Evolutionary conservation across 1,140 invertebrate genomes (phyloP).

Genomic region (Zelostemma sp.): DNA sequence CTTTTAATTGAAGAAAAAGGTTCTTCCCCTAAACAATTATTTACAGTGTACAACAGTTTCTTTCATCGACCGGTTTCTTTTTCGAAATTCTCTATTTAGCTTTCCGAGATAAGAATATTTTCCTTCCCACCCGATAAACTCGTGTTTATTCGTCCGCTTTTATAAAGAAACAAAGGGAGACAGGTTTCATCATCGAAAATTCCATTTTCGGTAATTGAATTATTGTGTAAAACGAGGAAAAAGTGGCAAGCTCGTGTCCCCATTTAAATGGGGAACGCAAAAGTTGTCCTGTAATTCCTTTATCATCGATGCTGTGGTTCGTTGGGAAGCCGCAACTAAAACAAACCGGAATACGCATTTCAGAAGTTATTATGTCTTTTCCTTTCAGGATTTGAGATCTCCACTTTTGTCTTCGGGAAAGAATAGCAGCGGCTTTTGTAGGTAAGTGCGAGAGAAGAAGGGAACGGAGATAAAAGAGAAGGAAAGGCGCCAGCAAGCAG

Average conservation of each 20-base stretch:
- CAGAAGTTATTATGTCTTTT: conserved; percentile 46
- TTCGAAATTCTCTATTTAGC: no score
- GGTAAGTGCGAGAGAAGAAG: conserved; percentile 34
- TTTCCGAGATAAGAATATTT: no score
- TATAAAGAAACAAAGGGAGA: no score
- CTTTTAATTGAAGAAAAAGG: no score
- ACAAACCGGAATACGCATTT: conserved; percentile 46
- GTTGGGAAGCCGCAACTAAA: conserved; percentile 42
- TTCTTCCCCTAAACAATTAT: no score
- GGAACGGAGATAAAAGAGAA: conserved; percentile 20
- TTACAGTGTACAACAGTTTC: no score
- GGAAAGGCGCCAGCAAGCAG: conserved; percentile 40
- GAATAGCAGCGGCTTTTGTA: conserved; percentile 38
- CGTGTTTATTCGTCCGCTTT: no score
- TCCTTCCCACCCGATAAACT: no score
- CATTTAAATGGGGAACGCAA: neutral
- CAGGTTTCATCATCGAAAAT: no score
- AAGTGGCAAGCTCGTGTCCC: neutral
- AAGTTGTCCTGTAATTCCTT: conserved; percentile 16
- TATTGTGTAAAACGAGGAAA: neutral
- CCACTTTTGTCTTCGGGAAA: conserved; percentile 46
- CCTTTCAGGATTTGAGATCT: conserved; percentile 42
- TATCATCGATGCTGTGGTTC: conserved; percentile 36
- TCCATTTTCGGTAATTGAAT: no score
- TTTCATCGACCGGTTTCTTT: no score